These are phyloP conservation scores for Drosophila sturtevanti DNA, from an alignment of 1,140 invertebrate species.

Conservation along the genomic window DNA sequence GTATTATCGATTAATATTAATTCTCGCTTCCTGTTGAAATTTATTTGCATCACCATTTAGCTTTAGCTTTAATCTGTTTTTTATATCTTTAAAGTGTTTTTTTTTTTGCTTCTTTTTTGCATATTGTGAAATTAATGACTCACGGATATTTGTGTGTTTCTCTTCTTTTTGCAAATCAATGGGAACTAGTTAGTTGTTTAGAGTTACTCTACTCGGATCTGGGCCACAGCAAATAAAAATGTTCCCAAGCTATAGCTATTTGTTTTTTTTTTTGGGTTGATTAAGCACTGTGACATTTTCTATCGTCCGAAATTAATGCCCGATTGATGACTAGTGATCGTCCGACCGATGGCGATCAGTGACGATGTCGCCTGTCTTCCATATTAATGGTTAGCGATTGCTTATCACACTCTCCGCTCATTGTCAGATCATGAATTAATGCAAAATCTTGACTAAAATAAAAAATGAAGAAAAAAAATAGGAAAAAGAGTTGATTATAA, in stretches of 20 bases:
- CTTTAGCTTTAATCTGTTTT: neutral
- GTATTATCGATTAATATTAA: neutral
- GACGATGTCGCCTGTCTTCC: constrained; percentile 43
- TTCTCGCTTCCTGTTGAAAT: neutral
- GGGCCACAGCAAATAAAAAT: constrained; percentile 43
- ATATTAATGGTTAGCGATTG: constrained; percentile 63
- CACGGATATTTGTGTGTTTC: neutral
- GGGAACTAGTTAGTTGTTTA: constrained; percentile 46
- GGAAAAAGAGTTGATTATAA: constrained; percentile 26
- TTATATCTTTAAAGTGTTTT: neutral
- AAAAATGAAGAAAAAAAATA: too few species aligned
- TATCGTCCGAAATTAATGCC: constrained; percentile 66
- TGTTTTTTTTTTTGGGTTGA: constrained; percentile 20
- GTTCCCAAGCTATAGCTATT: constrained; percentile 42
- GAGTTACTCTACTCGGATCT: constrained; percentile 18
- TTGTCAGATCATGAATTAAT: constrained; percentile 46
- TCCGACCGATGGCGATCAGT: constrained; percentile 9
- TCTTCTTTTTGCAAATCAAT: constrained; percentile 32
- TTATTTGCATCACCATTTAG: constrained; percentile 4
- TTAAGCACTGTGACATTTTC: constrained; percentile 53
- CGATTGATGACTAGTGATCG: constrained; percentile 59
- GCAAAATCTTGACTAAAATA: constrained; percentile 34
- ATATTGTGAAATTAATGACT: constrained; percentile 41
- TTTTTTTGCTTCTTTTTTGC: neutral
- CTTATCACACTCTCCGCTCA: constrained; percentile 38